A percentile compares a stretch with the other conserved stretches of the same genome.
These are phyloP conservation scores for Sminthurinus aureus DNA, from an alignment of 2,888 invertebrate genomes.

Conservation along the genomic window DNA sequence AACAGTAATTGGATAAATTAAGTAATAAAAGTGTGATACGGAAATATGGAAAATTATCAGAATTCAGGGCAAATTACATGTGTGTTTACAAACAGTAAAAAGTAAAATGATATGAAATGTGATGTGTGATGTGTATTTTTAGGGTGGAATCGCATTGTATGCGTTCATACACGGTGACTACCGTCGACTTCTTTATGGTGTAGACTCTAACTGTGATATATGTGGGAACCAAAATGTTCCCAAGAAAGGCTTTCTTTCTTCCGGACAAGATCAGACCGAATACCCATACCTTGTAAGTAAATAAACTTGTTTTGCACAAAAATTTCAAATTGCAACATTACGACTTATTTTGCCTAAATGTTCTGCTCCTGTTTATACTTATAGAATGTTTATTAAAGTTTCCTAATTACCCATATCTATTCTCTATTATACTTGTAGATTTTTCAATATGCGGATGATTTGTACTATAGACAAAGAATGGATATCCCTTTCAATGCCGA, in stretches of 20 bases:
- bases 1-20: neutral
- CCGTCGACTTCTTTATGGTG: slow-evolving; percentile 65
- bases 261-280: slow-evolving; percentile 63
- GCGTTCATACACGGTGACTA: slow-evolving; percentile 68
- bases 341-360: no score
- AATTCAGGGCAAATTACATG: neutral
- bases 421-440: neutral
- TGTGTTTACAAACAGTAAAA: neutral
- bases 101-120: neutral
- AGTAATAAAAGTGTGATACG: neutral
- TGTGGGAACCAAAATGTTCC: slow-evolving; percentile 68
- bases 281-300: slow-evolving; percentile 58
- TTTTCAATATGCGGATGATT: slow-evolving; percentile 61
- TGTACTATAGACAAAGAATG: slow-evolving; percentile 61
- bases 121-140: slow-evolving; percentile 5
- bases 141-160: slow-evolving; percentile 64
- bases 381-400: no score
- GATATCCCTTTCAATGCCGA: slow-evolving; percentile 41
- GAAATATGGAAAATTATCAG: neutral
- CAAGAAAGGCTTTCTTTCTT: slow-evolving; percentile 57
- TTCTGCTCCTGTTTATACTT: no score
- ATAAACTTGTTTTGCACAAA: slow-evolving; percentile 50
- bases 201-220: slow-evolving; percentile 68
- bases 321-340: slow-evolving; percentile 17
- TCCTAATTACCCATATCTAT: no score